phyloP scores from a whole-genome alignment of 2,113 vertebrate species.

The Heterochromis multidens region DNA sequence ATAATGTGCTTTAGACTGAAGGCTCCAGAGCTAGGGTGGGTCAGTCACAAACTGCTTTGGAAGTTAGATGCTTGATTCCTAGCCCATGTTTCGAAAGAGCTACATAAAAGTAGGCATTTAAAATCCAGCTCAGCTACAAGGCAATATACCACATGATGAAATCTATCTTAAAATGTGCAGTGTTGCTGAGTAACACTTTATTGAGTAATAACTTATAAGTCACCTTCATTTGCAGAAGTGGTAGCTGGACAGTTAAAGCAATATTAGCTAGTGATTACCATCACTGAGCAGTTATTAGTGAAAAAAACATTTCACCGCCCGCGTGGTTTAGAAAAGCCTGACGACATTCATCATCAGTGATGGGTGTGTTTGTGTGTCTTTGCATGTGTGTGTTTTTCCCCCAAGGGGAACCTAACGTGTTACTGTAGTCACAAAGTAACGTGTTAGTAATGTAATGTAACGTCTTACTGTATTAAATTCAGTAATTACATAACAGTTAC shows the following conservation, averaged over 20 bases:
- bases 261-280: neutral
- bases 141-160: neutral
- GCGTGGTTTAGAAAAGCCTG: neutral
- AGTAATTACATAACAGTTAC: too few species aligned
- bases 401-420: too few species aligned
- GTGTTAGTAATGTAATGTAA: too few species aligned
- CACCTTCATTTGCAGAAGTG: neutral
- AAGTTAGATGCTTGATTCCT: neutral
- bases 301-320: neutral
- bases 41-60: neutral
- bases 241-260: neutral
- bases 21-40: neutral
- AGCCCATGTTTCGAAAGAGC: neutral
- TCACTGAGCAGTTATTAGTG: neutral
- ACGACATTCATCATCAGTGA: neutral
- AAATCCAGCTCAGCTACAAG: neutral
- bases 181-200: neutral
- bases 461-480: too few species aligned
- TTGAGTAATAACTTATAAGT: neutral
- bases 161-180: neutral
- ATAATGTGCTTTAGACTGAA: neutral
- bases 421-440: too few species aligned
- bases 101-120: neutral
- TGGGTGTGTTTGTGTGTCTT: neutral
- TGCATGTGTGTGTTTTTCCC: too few species aligned